phyloP scores from a whole-genome alignment of 2,888 invertebrate species.

The Hipparchia semele region DNA sequence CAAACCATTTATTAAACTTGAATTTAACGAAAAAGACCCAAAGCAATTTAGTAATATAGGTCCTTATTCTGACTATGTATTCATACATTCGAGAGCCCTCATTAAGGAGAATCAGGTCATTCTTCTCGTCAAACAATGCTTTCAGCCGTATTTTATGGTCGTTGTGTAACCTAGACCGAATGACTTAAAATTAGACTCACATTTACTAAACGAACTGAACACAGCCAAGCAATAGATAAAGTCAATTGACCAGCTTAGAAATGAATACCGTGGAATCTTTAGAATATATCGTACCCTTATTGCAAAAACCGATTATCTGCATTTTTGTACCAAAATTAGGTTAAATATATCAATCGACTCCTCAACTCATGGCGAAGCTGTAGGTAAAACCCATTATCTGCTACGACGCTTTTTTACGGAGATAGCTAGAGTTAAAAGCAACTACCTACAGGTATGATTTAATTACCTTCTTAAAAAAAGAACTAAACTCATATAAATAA shows the following conservation, averaged over 20 bases:
- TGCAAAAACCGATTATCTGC: too few relatives aligned
- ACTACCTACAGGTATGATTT: too few relatives aligned
- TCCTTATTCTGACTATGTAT: slow-evolving; percentile 33
- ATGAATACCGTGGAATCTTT: slow-evolving; percentile 45
- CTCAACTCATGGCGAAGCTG: too few relatives aligned
- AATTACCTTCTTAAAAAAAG: too few relatives aligned
- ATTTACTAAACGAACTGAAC: slow-evolving; percentile 45
- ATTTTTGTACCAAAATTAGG: too few relatives aligned
- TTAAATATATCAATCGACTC: too few relatives aligned
- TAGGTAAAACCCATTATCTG: too few relatives aligned
- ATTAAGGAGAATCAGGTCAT: slow-evolving; percentile 46
- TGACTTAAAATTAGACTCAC: slow-evolving; percentile 44
- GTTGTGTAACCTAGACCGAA: slow-evolving; percentile 44
- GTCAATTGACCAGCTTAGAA: slow-evolving; percentile 43
- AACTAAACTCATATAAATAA: too few relatives aligned
- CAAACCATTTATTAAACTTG: background rate
- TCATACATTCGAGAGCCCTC: slow-evolving; percentile 37
- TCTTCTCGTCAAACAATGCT: slow-evolving; percentile 42
- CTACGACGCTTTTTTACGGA: too few relatives aligned
- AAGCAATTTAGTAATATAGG: slow-evolving; percentile 15
- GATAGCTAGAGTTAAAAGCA: too few relatives aligned
- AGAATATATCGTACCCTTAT: too few relatives aligned
- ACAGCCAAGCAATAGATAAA: slow-evolving; percentile 40
- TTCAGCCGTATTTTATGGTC: slow-evolving; percentile 37
- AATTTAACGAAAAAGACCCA: background rate